Evolutionary conservation across 2,113 vertebrate genomes (phyloP).

Genomic region (human): GRCh38 chr4:151893001-151893500

Average conservation of each 20-base stretch:
- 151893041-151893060: not conserved
- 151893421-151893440: not conserved
- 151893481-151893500: not conserved
- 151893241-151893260: not conserved
- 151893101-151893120: not conserved
- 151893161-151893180: fast-evolving
- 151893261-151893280: not conserved
- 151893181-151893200: not conserved
- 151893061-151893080: fast-evolving
- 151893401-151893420: not conserved
- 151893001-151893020: not conserved
- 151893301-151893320: not conserved
- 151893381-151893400: not conserved
- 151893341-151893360: not conserved
- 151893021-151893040: not conserved
- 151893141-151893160: fast-evolving
- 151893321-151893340: not conserved
- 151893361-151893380: not conserved
- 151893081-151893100: too few species aligned
- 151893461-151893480: not conserved
- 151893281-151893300: not conserved
- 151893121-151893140: not conserved
- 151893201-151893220: not conserved
- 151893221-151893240: not conserved
- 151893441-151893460: not conserved